Evolutionary conservation across 1,140 invertebrate species (phyloP).

Genomic region (Trichogramma pretiosum): DNA sequence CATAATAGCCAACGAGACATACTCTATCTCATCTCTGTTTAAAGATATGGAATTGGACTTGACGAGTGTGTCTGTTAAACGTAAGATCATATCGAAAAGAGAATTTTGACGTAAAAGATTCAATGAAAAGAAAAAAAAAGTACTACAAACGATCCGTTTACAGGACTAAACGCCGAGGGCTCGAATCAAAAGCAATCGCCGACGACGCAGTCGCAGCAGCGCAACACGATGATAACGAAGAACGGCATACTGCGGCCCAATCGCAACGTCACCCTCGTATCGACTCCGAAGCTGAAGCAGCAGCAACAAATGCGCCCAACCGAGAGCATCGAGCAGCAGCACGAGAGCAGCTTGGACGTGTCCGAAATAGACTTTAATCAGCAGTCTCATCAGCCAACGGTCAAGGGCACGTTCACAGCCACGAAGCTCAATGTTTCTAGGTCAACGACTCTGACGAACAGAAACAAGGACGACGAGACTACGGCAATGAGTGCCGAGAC

Average conservation of each 20-base stretch:
- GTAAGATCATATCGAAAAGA: too few relatives aligned
- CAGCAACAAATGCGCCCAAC: conserved; percentile 37
- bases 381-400: conserved; percentile 40
- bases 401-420: conserved; percentile 42
- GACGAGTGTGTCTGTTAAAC: conserved; percentile 54
- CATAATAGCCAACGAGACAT: conserved; percentile 57
- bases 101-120: conserved; percentile 3
- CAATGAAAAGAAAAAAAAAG: conserved; percentile 1
- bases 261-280: conserved; percentile 36
- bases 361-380: conserved; percentile 34
- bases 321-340: conserved; percentile 36
- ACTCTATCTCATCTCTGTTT: conserved; percentile 55
- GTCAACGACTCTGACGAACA: conserved; percentile 23
- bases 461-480: conserved; percentile 21
- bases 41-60: conserved; percentile 59
- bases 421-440: conserved; percentile 36
- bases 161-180: conserved; percentile 33
- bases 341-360: too few relatives aligned
- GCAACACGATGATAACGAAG: conserved; percentile 42
- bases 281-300: conserved; percentile 40
- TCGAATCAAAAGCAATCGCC: conserved; percentile 26
- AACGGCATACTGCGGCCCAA: conserved; percentile 36
- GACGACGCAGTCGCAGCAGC: conserved; percentile 27
- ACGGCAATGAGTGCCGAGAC: conserved; percentile 27
- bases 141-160: neutral